Conservation (phyloP, 2,113 vertebrate species). For the Tringa solitaria region DNA sequence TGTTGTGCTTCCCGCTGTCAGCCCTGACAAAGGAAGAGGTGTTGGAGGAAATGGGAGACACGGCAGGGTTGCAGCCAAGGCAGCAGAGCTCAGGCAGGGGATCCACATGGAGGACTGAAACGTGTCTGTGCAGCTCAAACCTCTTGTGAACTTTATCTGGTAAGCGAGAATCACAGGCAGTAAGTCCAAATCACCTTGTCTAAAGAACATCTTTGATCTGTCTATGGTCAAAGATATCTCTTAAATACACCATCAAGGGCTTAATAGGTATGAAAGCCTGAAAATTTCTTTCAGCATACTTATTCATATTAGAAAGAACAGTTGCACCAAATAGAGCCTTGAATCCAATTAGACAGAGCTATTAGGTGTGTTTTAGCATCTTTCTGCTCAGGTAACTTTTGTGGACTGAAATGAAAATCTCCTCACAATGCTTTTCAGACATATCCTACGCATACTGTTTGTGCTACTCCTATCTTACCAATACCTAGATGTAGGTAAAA, state of each 20-base stretch:
- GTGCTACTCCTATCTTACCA: neutral
- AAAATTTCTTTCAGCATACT: neutral
- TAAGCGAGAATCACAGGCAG: neutral
- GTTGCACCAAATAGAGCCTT: neutral
- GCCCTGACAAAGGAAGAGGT: neutral
- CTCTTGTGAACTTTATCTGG: neutral
- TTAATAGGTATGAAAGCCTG: neutral
- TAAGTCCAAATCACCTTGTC: neutral
- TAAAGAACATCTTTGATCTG: neutral
- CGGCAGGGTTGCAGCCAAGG: neutral
- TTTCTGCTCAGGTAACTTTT: neutral
- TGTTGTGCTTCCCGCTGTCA: neutral
- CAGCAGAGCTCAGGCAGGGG: neutral
- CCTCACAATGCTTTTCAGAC: neutral
- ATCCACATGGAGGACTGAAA: neutral
- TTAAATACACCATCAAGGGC: neutral
- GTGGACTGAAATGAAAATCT: neutral
- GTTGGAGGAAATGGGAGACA: neutral
- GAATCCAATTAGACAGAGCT: neutral
- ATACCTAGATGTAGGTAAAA: neutral
- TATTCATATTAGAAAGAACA: neutral
- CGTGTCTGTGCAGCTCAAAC: neutral
- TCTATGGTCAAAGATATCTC: neutral
- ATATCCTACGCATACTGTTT: neutral
- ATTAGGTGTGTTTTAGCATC: neutral